Conservation (phyloP, 2,113 vertebrate species). For the Dicrurus megarhynchus region DNA sequence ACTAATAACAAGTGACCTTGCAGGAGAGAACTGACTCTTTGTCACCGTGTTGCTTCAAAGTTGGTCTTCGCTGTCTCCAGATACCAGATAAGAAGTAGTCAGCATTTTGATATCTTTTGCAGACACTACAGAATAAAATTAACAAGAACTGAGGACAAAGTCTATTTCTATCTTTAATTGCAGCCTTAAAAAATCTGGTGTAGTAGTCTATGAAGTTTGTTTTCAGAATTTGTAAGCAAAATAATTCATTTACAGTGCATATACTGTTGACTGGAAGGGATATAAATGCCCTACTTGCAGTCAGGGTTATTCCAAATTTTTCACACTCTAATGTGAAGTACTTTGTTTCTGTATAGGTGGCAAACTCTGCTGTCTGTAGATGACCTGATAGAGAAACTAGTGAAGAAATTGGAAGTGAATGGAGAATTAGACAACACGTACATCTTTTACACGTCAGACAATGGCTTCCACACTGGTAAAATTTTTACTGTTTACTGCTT, state of each 20-base stretch:
- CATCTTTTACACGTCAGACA: conserved; percentile 95
- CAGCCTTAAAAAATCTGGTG: neutral
- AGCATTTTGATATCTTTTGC: neutral
- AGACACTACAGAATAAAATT: neutral
- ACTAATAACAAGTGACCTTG: neutral
- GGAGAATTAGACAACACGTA: conserved; percentile 90
- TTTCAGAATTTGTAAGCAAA: neutral
- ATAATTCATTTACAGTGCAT: neutral
- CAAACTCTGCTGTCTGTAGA: conserved; percentile 95
- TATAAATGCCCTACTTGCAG: neutral
- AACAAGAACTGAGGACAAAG: neutral
- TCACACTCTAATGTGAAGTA: neutral
- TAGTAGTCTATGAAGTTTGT: neutral
- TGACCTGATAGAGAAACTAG: conserved; percentile 90
- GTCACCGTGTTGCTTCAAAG: neutral
- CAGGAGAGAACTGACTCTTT: neutral
- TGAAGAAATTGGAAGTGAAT: conserved; percentile 82
- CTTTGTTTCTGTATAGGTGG: conserved; percentile 78
- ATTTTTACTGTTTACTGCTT: neutral
- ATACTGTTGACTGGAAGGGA: neutral
- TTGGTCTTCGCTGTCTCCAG: neutral
- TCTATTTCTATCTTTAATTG: neutral
- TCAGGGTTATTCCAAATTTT: neutral
- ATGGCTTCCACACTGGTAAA: conserved; percentile 94
- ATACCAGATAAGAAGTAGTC: conserved; percentile 16